Percentiles rank a stretch among this genome's conserved stretches.
phyloP scores from a whole-genome alignment of 2,113 vertebrate species.

The Pelecanoides urinatrix region DNA sequence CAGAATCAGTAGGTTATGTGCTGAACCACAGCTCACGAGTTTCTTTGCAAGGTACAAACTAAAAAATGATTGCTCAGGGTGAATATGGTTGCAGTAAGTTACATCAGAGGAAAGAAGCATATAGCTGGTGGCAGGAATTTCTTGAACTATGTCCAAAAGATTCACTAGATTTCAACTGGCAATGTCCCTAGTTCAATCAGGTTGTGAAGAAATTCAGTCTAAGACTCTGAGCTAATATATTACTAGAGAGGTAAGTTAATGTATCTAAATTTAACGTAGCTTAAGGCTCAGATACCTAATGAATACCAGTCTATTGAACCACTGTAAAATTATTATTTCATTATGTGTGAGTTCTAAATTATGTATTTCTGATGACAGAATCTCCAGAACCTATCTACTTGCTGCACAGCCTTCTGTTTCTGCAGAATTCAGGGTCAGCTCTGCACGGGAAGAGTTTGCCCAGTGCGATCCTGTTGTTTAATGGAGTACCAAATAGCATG shows the following conservation, averaged over 20 bases:
- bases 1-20: not conserved
- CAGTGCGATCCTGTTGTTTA: fast-evolving
- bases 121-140: not conserved
- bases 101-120: not conserved
- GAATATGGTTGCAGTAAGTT: not conserved
- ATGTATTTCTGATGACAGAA: not conserved
- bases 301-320: not conserved
- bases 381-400: not conserved
- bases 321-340: not conserved
- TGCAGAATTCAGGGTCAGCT: not conserved
- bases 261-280: not conserved
- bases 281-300: not conserved
- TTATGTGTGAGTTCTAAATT: not conserved
- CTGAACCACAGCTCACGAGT: not conserved
- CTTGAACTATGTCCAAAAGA: not conserved
- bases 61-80: not conserved
- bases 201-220: not conserved
- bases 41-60: not conserved
- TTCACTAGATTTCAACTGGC: not conserved
- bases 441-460: not conserved
- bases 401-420: not conserved
- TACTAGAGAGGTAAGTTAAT: not conserved
- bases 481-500: not conserved
- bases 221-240: not conserved
- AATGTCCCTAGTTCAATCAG: not conserved